Base-by-base conservation (phyloP, 1,140 invertebrate species). In the Pseudobourletiella spinata region DNA sequence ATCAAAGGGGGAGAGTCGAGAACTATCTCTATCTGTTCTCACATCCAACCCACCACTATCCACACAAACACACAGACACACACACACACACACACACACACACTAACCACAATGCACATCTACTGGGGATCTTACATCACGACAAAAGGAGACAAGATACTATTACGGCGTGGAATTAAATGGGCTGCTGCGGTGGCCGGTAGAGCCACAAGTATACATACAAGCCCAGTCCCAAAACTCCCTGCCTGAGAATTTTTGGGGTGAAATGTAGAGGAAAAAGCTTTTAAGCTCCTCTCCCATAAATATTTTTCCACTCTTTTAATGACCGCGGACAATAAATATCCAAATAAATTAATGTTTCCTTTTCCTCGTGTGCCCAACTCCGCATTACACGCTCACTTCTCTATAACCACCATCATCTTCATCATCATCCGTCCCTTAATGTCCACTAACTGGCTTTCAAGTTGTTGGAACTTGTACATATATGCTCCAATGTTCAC, bases 341-440 rank as follows among this genome's bases (percentile, higher is more conserved):
- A 51, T 26, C 48, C 48, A 51, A 51, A 51, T 51, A 51, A 51
- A 51, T 51, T 51, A 51, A 51, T 51, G 48, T 51, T 51, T 51
- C 48, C 48, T 51, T 51, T 51, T 46, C 43, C 43, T 46, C 24
- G n/a, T 46, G n/a, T 22, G 43, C n/a, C n/a, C 24, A 16, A 20
- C 43, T n/a, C 43, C 35, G n/a, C n/a, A n/a, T n/a, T n/a, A n/a
- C n/a, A n/a, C n/a, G n/a, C n/a, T n/a, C n/a, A n/a, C n/a, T n/a
- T n/a, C n/a, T n/a, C 35, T 39, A 39, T 39, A 11, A 11, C n/a
- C 35, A 39, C n/a, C 35, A n/a, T 11, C 11, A 39, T 39, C 11
- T n/a, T 39, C 35, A 11, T n/a, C 35, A 11, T 39, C 35, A 39
- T 39, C 35, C 35, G n/a, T 39, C 35, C 35, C n/a, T n/a, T n/a